These are phyloP conservation scores for Bubalus kerabau DNA, from an alignment of 2,113 vertebrate genomes.

Conservation along the genomic window DNA sequence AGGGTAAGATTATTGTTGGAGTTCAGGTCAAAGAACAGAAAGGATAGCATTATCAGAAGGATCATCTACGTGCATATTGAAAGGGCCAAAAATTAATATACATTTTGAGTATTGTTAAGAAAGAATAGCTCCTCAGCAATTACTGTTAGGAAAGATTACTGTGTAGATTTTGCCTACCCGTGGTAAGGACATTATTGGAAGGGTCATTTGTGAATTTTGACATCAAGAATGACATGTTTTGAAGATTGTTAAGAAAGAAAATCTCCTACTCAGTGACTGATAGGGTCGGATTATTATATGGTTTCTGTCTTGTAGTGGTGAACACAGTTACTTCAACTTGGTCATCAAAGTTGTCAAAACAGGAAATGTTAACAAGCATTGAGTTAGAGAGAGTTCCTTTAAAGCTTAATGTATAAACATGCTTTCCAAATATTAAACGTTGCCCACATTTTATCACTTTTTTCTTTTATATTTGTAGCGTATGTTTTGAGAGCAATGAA, in stretches of 20 bases:
- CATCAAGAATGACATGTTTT: neutral
- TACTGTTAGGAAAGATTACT: neutral
- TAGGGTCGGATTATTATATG: neutral
- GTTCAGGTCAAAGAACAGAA: neutral
- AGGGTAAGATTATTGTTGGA: neutral
- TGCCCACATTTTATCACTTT: neutral
- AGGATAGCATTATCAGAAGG: neutral
- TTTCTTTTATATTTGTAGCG: conserved; percentile 77
- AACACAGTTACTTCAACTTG: neutral
- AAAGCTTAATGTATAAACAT: neutral
- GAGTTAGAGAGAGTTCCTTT: neutral
- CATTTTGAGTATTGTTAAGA: neutral
- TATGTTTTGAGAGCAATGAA: conserved; percentile 87
- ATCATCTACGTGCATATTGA: neutral
- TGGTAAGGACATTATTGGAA: neutral
- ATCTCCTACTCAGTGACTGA: neutral
- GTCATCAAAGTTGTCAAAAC: neutral
- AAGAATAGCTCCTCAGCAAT: neutral
- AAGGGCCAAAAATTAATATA: neutral
- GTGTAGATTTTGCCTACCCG: neutral
- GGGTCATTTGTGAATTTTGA: neutral
- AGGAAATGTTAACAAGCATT: neutral
- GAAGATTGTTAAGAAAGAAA: neutral
- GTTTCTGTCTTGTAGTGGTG: neutral
- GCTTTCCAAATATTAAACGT: neutral